Base-by-base conservation (phyloP, 2,113 vertebrate species). In the Gobio gobio region DNA sequence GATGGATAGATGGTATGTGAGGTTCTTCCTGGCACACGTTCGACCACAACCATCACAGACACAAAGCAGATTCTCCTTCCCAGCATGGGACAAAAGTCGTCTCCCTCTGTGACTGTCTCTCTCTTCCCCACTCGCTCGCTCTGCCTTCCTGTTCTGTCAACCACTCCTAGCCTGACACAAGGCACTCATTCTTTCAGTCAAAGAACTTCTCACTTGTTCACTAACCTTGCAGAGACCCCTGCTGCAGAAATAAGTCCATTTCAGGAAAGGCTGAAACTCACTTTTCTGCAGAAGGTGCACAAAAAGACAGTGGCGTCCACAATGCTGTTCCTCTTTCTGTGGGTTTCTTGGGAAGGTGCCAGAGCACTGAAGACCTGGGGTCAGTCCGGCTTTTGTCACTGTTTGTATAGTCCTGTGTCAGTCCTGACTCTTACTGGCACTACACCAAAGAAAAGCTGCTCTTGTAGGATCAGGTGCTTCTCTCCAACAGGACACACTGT, bases 171-270 rank as follows among this genome's bases (percentile, higher is more conserved):
- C 66, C 59, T 72, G 47, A 83, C 90, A 94, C 93, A 95, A 94
- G 93, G 93, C 86, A 2, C 36, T 92, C 91, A 91, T 94, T 95
- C 91, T 94, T 92, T 83, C 72, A 84, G 33, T 80, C 81, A 61
- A 91, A 94, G 90, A 93, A 90, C 83, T 84, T 80, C 89, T 47
- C 83, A 87, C 92, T 93, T 92, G 92, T 93, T 92, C 87, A 26
- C 70, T 74, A 83, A 82, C 64, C 87, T 85, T 56, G 66, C 72
- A 85, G 85, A 83, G 87, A 86, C 83, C 77, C 77, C 61, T 83
- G 81, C 82, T 70, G 43, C 22, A 77, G 45, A 40, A 76, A 40
- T 43, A 76, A 73, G 73, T 36, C 72, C 13, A 36, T 83, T 86
- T 88, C 70, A 83, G 74, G 74, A 76, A 76, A 64, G n/a, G 43